Percentiles rank a stretch among this genome's conserved stretches.
Evolutionary conservation across 2,888 invertebrate species (phyloP).

Genomic region (Lasioglossum marginatum): DNA sequence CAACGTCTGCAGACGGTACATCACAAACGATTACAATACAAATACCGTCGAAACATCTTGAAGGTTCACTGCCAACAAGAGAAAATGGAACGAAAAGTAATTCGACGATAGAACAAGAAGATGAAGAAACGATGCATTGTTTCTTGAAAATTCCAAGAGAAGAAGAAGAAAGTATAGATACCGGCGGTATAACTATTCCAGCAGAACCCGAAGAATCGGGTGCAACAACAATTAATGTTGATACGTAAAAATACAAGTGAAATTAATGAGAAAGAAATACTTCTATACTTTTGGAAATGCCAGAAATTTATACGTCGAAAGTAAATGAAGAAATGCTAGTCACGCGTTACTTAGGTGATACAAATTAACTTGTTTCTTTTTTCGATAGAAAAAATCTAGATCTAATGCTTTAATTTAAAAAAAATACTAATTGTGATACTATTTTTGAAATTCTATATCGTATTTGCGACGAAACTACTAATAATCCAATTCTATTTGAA

Average conservation of each 20-base stretch:
- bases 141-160: constrained; percentile 80
- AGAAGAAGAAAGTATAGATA: constrained; percentile 85
- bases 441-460: constrained; percentile 56
- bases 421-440: constrained; percentile 62
- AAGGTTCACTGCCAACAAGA: constrained; percentile 76
- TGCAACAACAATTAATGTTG: constrained; percentile 70
- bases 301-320: constrained; percentile 44
- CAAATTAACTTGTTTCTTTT: constrained; percentile 44
- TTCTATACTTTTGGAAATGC: constrained; percentile 41
- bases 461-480: constrained; percentile 36
- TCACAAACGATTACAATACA: constrained; percentile 82
- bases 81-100: constrained; percentile 66
- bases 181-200: constrained; percentile 87
- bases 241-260: constrained; percentile 56
- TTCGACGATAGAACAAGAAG: constrained; percentile 80
- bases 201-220: constrained; percentile 83
- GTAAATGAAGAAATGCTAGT: constrained; percentile 70
- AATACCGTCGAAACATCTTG: constrained; percentile 81
- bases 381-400: constrained; percentile 32
- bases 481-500: constrained; percentile 25
- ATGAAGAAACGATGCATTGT: constrained; percentile 85
- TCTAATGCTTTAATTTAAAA: constrained; percentile 47
- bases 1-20: constrained; percentile 83
- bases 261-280: constrained; percentile 39
- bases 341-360: constrained; percentile 69